Evolutionary conservation across 2,113 vertebrate species (phyloP).

Genomic region (Vulpes ferrilata): DNA sequence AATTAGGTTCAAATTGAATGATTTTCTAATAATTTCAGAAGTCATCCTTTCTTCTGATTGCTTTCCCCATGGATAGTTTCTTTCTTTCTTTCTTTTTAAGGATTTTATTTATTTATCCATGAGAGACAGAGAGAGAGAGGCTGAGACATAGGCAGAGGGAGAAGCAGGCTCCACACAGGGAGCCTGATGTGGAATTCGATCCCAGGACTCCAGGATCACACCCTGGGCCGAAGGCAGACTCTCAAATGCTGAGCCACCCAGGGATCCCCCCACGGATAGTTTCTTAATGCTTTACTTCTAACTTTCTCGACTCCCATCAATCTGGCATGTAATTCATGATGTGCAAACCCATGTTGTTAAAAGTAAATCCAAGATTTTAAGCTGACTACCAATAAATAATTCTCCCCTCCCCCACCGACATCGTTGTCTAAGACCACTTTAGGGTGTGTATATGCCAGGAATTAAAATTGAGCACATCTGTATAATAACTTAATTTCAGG

Average conservation of each 20-base stretch:
- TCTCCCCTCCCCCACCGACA: background rate
- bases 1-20: constrained; percentile 4
- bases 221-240: too few relatives aligned
- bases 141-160: too few relatives aligned
- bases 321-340: background rate
- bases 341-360: constrained; percentile 2
- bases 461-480: constrained; percentile 74
- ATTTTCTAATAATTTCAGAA: constrained; percentile 25
- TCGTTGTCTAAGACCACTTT: background rate
- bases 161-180: too few relatives aligned
- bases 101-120: too few relatives aligned
- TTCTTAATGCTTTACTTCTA: background rate
- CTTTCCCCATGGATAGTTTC: background rate
- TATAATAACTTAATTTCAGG: constrained; percentile 74
- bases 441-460: constrained; percentile 9
- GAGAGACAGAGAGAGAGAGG: too few relatives aligned
- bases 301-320: background rate
- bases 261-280: background rate
- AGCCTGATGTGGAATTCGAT: too few relatives aligned
- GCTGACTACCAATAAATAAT: constrained; percentile 16
- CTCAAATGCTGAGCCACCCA: too few relatives aligned
- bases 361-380: constrained; percentile 40
- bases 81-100: background rate
- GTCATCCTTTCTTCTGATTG: background rate
- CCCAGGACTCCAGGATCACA: too few relatives aligned